Base-by-base conservation (phyloP, 2,113 vertebrate species). In the Perccottus glenii region DNA sequence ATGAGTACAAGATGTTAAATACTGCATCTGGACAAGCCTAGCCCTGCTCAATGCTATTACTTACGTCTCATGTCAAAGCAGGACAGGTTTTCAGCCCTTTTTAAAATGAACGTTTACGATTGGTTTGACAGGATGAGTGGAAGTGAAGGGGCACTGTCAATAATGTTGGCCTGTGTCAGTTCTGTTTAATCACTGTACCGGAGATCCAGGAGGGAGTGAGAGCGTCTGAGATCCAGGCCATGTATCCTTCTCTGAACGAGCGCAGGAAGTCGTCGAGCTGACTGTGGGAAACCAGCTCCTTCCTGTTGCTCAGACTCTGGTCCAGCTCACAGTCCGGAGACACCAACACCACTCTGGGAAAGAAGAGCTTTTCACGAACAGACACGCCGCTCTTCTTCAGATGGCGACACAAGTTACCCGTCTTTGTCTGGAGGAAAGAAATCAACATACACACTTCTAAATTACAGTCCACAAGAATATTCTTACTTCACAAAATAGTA, bases 201-300 rank as follows among this genome's bases (percentile, higher is more conserved):
- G 91, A 91, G 33, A 94, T 68, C 92, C 90, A 92, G 36, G 91
- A 89, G 1, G 93, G 92, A 0, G 87, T 91, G 48, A 93, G 14
- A 0, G 89, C 80, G 9, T 91, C 90, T 10, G 85, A 79, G 4
- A 93, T 78, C 92, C 93, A 92, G 75, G 83, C 64, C 63, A 84
- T 3, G 49, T 90, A 92, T 32, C 87, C 72, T 48, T 89, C 88
- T 42, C 70, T 87, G 68, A 94, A 90, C 11, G 91, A 92, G 46
- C 16, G 14, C 49, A 92, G 78, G 78, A 94, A 92, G 38, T 64
- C 47, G 7, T 92, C 81, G 60, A 91, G 62, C 59, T 88, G 79
- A 36, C 55, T 27, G 15, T 87, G 78, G 56, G 83, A 61, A 65
- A 94, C 66, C 76, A 94, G 67, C 83, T 92, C 93, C 80, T 60